Evolutionary conservation across 2,113 vertebrate species (phyloP), one percentile per base, ranked within the genome.

Genomic region (Thalassarche chlororhynchos): DNA sequence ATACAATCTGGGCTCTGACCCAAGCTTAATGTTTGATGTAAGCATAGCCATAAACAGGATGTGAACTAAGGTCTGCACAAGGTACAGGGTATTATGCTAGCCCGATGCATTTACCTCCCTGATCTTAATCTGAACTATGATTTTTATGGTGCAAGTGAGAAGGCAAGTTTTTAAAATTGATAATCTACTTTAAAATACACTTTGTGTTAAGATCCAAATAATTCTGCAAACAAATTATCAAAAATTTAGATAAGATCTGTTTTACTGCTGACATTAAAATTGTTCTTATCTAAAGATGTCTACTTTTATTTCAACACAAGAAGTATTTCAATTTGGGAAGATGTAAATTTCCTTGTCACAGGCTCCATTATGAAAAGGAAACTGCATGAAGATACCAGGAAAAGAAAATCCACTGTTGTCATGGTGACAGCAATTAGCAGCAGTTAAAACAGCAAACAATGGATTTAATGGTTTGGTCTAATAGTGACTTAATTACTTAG

Each of bases 401-500:
- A 96, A 95, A 96, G 81, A 68, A 94, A 88, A 32, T 90, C 90
- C 42, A 36, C 28, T 80, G 97, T 98, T 97, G 97, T 97, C 92
- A 97, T 97, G 92, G 97, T 92, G 96, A 98, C 93, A 88, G 95
- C 81, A 97, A 98, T 98, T 98, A 98, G 82, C 86, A 90, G 44
- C 88, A 97, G 92, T 98, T 98, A 96, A 96, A 97, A 91, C 51
- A 93, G 87, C 87, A 96, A 97, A 98, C 97, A 98, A 95, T 97
- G 74, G 77, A 86, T 96, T 93, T 82, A 44, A 92, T 82, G 61
- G 87, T 90, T 97, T 90, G 69, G 72, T 96, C 78, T 96, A 96
- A 94, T 84, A 95, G 94, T 98, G 87, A 96, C 95, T 96, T 96
- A 96, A 97, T 96, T 97, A 95, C 95, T 96, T 90, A 87, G 82